A percentile compares a stretch with the other conserved stretches of the same genome.
phyloP scores from a whole-genome alignment of 2,888 invertebrate species.

The Apoda limacodes region DNA sequence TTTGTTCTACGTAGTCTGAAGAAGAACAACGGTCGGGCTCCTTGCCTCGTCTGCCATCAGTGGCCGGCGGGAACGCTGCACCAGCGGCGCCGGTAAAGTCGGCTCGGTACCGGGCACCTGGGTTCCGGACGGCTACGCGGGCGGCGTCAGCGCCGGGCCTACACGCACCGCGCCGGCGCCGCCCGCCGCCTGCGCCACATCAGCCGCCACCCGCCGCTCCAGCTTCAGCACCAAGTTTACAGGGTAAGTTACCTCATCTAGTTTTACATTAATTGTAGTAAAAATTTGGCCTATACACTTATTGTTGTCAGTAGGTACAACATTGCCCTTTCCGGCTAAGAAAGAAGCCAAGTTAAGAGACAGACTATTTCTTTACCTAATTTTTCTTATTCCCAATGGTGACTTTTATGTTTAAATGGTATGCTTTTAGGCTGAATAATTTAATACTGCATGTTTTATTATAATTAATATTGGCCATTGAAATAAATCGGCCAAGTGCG shows the following conservation, averaged over 20 bases:
- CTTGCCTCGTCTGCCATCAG: slow-evolving; percentile 77
- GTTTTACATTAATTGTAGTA: no score
- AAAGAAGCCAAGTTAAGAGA: no score
- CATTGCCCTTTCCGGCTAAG: no score
- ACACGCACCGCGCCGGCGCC: slow-evolving; percentile 74
- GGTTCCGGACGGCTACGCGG: slow-evolving; percentile 80
- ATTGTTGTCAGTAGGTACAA: no score
- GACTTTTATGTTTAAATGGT: no score
- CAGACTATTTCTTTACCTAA: no score
- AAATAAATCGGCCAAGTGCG: no score
- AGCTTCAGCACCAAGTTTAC: slow-evolving; percentile 57
- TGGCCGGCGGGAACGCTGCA: slow-evolving; percentile 51
- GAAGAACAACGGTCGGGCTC: slow-evolving; percentile 79
- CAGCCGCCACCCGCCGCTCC: slow-evolving; percentile 54
- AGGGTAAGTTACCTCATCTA: slow-evolving; percentile 76
- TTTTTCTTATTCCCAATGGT: no score
- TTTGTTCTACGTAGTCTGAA: slow-evolving; percentile 49
- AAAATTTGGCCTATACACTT: no score
- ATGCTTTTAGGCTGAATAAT: no score
- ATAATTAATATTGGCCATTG: no score
- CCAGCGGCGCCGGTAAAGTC: slow-evolving; percentile 81
- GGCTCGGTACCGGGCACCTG: slow-evolving; percentile 88
- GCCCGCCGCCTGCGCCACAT: slow-evolving; percentile 52
- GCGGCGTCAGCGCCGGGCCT: slow-evolving; percentile 82
- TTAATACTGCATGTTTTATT: no score